Base-by-base conservation (phyloP, 64 coral and sea anemone species). In the Hydrozoanthus tunicans region DNA sequence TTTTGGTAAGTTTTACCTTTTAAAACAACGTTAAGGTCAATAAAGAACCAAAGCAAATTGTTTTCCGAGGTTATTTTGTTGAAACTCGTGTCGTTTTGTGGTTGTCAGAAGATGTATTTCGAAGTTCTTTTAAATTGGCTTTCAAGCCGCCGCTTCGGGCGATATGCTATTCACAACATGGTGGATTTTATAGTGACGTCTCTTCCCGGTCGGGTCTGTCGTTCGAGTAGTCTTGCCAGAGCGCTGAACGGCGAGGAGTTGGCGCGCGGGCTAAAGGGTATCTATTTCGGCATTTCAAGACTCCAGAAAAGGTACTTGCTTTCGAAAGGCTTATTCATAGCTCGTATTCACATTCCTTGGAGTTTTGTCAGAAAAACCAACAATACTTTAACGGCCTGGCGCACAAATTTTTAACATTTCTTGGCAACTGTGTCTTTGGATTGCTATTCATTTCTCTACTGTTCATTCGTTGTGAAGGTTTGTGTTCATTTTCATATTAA, bases 1-100 rank as follows among this genome's bases (percentile, higher is more conserved):
- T 93, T 98, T 98, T 98, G 96, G 96, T 60, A 88, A 88, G 54
- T 88, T 88, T 88, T 88, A 74, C 84, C 84, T 88, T 88, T 88
- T 88, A 88, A 88, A 88, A 88, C 56, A 88, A 88, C 54, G 59
- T 88, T 73, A 74, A 25, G 20, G 15, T 88, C 84, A 70, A 58
- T 51, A 24, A 72, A n/a, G 56, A 56, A 43, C 70, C 20, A 54
- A 74, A 73, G 68, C 59, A 88, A 88, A 73, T 26, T 7, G 25
- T 5, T 7, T 43, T 88, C 74, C 74, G 9, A 6, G 56, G 58
- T 32, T 59, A 20, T 74, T 74, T 56, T 24, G 56, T 7, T 2
- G 24, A 3, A 43, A 27, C 0, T 74, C 7, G 11, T 73, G 67
- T 59, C 9, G 58, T 58, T 5, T 58, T 86, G 68, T 17, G 67